phyloP scores from a whole-genome alignment of 2,113 vertebrate species.

The Rhinolophus sinicus region DNA sequence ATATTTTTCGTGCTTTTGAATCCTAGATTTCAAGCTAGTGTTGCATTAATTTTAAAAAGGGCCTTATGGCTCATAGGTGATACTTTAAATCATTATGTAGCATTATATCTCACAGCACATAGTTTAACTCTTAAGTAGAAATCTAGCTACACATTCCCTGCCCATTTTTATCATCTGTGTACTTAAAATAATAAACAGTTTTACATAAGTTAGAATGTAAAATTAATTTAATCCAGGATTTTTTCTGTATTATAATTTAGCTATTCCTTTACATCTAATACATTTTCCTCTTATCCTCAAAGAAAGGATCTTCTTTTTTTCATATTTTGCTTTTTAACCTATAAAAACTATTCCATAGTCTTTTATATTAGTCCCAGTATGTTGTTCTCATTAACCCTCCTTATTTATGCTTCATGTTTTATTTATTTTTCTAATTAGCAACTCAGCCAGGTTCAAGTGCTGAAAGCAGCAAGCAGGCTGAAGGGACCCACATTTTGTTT shows the following conservation, averaged over 20 bases:
- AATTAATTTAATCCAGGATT: neutral
- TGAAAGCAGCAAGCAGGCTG: slow-evolving; percentile 47
- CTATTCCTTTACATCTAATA: neutral
- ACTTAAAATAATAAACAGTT: neutral
- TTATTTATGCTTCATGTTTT: slow-evolving; percentile 77
- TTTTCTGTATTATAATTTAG: neutral
- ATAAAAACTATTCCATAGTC: neutral
- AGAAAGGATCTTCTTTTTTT: neutral
- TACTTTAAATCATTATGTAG: neutral
- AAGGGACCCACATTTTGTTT: slow-evolving; percentile 45
- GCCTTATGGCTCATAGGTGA: neutral
- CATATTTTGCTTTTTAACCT: slow-evolving; percentile 29
- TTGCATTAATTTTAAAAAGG: neutral
- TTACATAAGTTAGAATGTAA: neutral
- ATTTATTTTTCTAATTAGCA: slow-evolving; percentile 80
- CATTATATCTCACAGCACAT: neutral
- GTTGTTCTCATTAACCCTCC: slow-evolving; percentile 63
- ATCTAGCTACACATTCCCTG: neutral
- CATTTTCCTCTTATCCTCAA: neutral
- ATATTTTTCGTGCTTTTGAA: neutral
- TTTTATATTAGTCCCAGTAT: slow-evolving; percentile 66
- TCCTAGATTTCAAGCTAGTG: neutral
- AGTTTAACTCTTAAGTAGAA: neutral
- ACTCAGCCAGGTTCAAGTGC: slow-evolving; percentile 61
- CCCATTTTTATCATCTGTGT: neutral